Conservation (phyloP, 2,113 vertebrate species). For the Grammomys dolichurus region DNA sequence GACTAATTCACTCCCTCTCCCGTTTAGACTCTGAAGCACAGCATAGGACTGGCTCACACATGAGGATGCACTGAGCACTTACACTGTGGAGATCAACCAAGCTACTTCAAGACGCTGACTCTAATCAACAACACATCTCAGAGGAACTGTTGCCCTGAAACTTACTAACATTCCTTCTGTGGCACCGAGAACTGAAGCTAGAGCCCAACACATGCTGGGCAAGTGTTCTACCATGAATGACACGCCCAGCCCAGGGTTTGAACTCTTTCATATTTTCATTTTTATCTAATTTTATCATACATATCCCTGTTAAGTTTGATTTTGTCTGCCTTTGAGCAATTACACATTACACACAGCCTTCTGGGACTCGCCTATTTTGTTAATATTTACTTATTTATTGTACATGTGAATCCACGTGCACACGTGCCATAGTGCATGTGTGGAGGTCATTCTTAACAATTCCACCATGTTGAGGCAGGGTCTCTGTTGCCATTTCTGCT, state of each 20-base stretch:
- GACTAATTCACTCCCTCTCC: neutral
- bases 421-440: neutral
- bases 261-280: neutral
- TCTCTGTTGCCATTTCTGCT: neutral
- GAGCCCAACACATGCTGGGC: neutral
- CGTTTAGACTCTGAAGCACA: neutral
- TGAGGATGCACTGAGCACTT: neutral
- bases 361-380: neutral
- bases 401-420: neutral
- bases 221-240: neutral
- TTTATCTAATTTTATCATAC: conserved; percentile 25
- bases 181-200: neutral
- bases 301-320: too few relatives aligned
- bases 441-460: neutral
- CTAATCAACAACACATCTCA: neutral
- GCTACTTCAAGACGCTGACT: conserved; percentile 4
- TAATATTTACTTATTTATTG: neutral
- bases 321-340: conserved; percentile 31
- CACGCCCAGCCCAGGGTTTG: neutral
- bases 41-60: neutral
- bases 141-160: neutral
- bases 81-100: neutral
- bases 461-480: neutral
- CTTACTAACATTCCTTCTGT: neutral
- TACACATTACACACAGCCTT: neutral